These are phyloP conservation scores for Epinephelus fuscoguttatus DNA, from an alignment of 2,113 vertebrate species.

Conservation along the genomic window DNA sequence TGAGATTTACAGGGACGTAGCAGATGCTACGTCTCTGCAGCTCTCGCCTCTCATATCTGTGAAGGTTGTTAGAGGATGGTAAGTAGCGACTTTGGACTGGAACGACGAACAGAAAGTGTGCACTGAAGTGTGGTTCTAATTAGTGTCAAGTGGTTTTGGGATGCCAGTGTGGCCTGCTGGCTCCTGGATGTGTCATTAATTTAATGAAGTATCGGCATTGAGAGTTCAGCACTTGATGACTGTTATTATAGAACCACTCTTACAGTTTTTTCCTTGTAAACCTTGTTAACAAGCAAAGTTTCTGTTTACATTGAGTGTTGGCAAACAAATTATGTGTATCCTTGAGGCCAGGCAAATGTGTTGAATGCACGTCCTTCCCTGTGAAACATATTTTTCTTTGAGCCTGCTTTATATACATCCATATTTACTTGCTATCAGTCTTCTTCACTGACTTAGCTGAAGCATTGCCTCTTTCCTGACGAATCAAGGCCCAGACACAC, in stretches of 20 bases:
- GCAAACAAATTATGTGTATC: no score
- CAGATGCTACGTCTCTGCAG: constrained; percentile 88
- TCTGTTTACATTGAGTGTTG: not conserved
- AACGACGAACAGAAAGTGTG: not conserved
- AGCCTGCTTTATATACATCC: not conserved
- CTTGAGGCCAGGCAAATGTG: not conserved
- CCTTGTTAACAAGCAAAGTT: not conserved
- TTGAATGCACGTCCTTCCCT: not conserved
- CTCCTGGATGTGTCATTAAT: constrained; percentile 1
- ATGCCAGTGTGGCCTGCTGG: not conserved
- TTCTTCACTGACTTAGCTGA: no score
- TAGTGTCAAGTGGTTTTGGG: constrained; percentile 24
- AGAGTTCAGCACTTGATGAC: not conserved
- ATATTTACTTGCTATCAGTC: no score
- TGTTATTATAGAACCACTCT: not conserved
- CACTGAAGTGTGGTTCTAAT: constrained; percentile 2
- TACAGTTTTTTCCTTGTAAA: not conserved
- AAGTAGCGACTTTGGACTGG: constrained; percentile 64
- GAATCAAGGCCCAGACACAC: no score
- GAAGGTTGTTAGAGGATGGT: constrained; percentile 95
- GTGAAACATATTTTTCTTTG: not conserved
- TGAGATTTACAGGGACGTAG: constrained; percentile 88
- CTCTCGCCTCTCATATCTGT: constrained; percentile 88
- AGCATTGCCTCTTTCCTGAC: no score
- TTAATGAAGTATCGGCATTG: constrained; percentile 1